phyloP scores from a whole-genome alignment of 2,797 vertebrate genomes.

The Scyliorhinus canicula region DNA sequence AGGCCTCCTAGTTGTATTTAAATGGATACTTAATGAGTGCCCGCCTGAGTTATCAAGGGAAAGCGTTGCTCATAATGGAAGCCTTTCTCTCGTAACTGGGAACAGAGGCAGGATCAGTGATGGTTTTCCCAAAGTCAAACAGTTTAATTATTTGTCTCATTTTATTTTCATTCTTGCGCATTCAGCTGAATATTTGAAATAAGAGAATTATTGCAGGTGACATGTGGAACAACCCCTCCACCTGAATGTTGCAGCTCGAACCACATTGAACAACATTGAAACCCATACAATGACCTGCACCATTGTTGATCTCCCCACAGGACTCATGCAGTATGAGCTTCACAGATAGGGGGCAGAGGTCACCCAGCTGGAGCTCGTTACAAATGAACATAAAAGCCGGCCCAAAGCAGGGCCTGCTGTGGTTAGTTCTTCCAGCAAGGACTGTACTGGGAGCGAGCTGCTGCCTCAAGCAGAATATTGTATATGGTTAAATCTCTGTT shows the following conservation, averaged over 20 bases:
- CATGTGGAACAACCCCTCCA: neutral
- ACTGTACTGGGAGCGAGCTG: too few species aligned
- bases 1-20: neutral
- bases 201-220: neutral
- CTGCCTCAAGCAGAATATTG: too few species aligned
- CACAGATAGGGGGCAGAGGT: too few species aligned
- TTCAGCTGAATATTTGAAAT: neutral
- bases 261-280: neutral
- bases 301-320: too few species aligned
- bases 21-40: neutral
- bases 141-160: neutral
- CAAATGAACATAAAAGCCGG: too few species aligned
- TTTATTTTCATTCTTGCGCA: neutral
- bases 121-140: neutral
- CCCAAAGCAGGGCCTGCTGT: too few species aligned
- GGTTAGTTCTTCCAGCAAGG: too few species aligned
- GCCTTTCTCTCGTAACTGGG: neutral
- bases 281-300: neutral
- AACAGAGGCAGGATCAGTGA: neutral
- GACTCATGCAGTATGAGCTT: too few species aligned
- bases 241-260: neutral
- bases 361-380: too few species aligned
- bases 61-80: neutral
- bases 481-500: too few species aligned
- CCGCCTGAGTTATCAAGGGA: neutral